phyloP scores from a whole-genome alignment of 1,140 invertebrate species.

The Lordiphosa mommai region DNA sequence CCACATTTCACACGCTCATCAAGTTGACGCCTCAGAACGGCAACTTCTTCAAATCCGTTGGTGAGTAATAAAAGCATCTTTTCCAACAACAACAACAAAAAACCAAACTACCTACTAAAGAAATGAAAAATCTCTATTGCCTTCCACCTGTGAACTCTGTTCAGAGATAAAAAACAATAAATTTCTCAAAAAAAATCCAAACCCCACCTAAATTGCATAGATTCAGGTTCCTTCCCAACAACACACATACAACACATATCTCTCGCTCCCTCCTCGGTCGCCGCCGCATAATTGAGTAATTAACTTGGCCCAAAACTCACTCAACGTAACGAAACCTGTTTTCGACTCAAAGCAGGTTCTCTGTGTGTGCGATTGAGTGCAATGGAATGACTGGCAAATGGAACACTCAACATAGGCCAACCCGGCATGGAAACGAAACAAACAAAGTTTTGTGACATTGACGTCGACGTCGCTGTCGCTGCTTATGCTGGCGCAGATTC shows the following conservation, averaged over 20 bases:
- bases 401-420: constrained; percentile 3
- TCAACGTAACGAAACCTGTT: constrained; percentile 63
- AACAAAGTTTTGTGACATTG: constrained; percentile 14
- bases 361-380: constrained; percentile 6
- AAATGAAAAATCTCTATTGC: constrained; percentile 48
- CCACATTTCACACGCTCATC: constrained; percentile 56
- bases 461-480: constrained; percentile 24
- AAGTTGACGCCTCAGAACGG: constrained; percentile 33
- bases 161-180: constrained; percentile 71
- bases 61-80: constrained; percentile 8
- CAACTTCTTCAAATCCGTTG: too few relatives aligned
- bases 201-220: constrained; percentile 50
- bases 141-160: constrained; percentile 50
- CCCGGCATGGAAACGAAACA: constrained; percentile 16
- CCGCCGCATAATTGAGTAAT: constrained; percentile 68
- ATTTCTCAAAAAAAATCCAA: constrained; percentile 51
- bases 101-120: constrained; percentile 35
- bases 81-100: constrained; percentile 36
- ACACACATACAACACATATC: constrained; percentile 13
- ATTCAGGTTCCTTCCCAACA: constrained; percentile 1
- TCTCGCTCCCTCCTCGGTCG: constrained; percentile 4
- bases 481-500: constrained; percentile 43
- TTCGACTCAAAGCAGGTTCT: constrained; percentile 55
- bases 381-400: not conserved
- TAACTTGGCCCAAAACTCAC: constrained; percentile 45